Percentiles rank a stretch among this genome's conserved stretches.
These are phyloP conservation scores for Carettochelys insculpta DNA, from an alignment of 2,113 vertebrate genomes.

Conservation along the genomic window DNA sequence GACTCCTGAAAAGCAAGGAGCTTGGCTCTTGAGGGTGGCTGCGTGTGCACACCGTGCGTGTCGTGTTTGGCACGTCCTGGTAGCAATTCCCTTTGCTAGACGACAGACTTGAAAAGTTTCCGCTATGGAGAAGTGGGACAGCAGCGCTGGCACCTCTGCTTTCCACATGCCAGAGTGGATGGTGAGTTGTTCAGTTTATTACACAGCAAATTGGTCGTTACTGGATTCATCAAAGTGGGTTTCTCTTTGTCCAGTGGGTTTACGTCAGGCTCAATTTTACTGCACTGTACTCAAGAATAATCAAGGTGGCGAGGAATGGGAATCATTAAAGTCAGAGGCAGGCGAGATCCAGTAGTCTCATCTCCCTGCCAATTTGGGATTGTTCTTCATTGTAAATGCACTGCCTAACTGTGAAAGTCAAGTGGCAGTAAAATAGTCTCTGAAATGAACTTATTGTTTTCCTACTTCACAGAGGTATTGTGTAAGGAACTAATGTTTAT, in stretches of 20 bases:
- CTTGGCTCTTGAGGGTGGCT: neutral
- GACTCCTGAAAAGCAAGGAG: neutral
- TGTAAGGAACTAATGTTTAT: fast-evolving
- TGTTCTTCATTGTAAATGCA: fast-evolving
- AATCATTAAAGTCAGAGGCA: fast-evolving
- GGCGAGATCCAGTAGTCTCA: neutral
- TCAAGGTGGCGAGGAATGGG: fast-evolving
- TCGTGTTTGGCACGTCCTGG: neutral
- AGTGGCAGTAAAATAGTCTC: fast-evolving
- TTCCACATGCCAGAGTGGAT: constrained; percentile 78
- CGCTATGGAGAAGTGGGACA: constrained; percentile 70
- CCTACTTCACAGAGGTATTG: neutral
- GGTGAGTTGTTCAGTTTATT: constrained; percentile 64
- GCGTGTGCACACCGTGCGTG: neutral
- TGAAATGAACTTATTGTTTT: neutral
- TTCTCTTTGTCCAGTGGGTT: neutral
- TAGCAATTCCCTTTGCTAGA: constrained; percentile 30
- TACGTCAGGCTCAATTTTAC: fast-evolving
- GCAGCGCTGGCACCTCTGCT: constrained; percentile 61
- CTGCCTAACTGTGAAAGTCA: fast-evolving
- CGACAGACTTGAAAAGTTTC: neutral
- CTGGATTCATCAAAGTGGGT: fast-evolving
- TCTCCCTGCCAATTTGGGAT: fast-evolving
- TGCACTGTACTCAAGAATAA: fast-evolving
- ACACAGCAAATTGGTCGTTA: fast-evolving